A percentile compares a stretch with the other conserved stretches of the same genome.
Evolutionary conservation across 92 coral and sea anemone species (phyloP).

Genomic region (Blastomussa wellsi): DNA sequence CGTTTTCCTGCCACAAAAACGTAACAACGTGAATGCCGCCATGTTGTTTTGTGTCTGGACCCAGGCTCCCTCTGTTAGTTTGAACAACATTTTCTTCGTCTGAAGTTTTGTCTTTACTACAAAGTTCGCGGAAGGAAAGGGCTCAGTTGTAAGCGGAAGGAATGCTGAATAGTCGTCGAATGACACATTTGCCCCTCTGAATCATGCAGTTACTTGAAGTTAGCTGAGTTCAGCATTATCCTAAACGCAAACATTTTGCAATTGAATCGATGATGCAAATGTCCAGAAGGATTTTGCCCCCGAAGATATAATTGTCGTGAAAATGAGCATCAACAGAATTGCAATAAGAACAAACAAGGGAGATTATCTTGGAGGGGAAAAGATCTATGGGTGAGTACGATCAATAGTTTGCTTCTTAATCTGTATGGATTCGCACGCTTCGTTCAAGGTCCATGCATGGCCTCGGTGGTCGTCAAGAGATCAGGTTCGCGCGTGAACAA

Average conservation of each 20-base stretch:
- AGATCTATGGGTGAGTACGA: constrained; percentile 77
- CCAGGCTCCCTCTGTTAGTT: background rate
- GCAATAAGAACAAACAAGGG: constrained; percentile 89
- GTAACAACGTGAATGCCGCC: constrained; percentile 14
- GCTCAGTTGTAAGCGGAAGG: background rate
- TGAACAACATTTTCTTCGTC: background rate
- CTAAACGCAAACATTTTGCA: background rate
- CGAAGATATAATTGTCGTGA: constrained; percentile 14
- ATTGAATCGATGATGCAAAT: background rate
- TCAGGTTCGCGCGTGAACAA: background rate
- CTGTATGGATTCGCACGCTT: background rate
- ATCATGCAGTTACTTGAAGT: background rate
- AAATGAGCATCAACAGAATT: constrained; percentile 76
- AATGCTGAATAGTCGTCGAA: background rate
- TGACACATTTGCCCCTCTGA: background rate
- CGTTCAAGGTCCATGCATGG: background rate
- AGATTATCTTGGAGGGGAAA: constrained; percentile 87
- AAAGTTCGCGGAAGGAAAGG: background rate
- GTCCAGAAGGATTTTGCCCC: background rate
- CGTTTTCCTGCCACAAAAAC: background rate
- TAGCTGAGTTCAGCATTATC: background rate
- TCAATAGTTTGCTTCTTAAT: background rate
- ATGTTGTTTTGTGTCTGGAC: constrained; percentile 2
- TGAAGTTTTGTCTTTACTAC: background rate
- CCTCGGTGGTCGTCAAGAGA: background rate